Evolutionary conservation across 1,140 invertebrate genomes (phyloP).

Genomic region (Notospermus geniculatus): DNA sequence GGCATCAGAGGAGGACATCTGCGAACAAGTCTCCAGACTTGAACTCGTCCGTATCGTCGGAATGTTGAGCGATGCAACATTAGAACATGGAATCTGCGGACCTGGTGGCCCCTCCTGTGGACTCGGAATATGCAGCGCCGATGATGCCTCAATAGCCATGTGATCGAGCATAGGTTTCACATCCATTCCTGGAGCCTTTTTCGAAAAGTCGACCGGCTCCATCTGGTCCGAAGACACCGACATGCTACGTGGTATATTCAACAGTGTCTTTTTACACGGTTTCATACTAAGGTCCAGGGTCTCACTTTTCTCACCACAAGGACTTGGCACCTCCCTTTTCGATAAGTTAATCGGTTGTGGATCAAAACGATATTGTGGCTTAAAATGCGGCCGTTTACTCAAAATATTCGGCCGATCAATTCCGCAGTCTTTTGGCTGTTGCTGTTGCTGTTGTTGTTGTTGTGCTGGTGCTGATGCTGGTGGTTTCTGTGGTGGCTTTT

Average conservation of each 20-base stretch:
- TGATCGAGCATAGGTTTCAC: slow-evolving; percentile 1
- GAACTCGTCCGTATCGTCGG: no score
- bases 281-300: slow-evolving; percentile 85
- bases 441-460: neutral
- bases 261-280: slow-evolving; percentile 29
- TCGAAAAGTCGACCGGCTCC: slow-evolving; percentile 70
- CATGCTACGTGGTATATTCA: neutral
- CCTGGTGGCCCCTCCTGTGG: no score
- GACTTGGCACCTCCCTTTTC: neutral
- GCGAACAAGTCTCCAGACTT: no score
- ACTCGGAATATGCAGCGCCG: no score
- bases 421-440: neutral
- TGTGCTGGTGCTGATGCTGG: no score
- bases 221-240: slow-evolving; percentile 60
- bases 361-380: slow-evolving; percentile 79
- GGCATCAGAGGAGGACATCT: no score
- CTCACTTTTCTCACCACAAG: slow-evolving; percentile 61
- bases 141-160: no score
- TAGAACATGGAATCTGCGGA: no score
- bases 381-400: slow-evolving; percentile 48
- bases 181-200: slow-evolving; percentile 28
- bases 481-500: neutral
- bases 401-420: slow-evolving; percentile 49
- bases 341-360: slow-evolving; percentile 36
- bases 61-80: no score